Conservation (phyloP, 2,113 vertebrate genomes). For the Nesogale talazaci region DNA sequence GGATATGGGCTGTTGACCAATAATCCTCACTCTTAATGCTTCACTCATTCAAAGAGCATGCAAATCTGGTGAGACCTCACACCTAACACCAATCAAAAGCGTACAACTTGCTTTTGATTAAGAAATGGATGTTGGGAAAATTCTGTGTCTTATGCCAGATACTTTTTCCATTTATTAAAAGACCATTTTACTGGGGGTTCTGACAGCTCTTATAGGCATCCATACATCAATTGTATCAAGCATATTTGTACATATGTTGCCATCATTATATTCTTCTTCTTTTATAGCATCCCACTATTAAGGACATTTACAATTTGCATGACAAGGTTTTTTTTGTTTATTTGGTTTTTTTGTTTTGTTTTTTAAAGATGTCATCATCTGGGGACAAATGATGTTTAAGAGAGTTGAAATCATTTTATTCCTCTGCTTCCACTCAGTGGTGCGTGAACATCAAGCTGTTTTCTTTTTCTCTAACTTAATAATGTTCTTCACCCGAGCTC, state of each 20-base stretch:
- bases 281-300: neutral
- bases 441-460: neutral
- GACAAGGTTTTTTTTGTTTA: too few species aligned
- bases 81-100: neutral
- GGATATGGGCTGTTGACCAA: neutral
- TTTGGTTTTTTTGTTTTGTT: too few species aligned
- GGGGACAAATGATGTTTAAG: neutral
- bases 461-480: slow-evolving; percentile 12
- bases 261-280: too few species aligned
- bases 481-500: neutral
- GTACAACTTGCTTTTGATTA: slow-evolving; percentile 16
- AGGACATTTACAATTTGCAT: neutral
- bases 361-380: neutral
- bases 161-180: neutral
- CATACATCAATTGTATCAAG: too few species aligned
- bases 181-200: too few species aligned
- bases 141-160: slow-evolving; percentile 23
- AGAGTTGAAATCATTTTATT: neutral
- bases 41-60: neutral
- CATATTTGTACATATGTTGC: too few species aligned
- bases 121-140: neutral
- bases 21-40: neutral
- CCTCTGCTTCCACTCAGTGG: neutral
- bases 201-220: too few species aligned
- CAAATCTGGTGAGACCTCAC: neutral